Base-by-base conservation (phyloP, 1,140 invertebrate species). In the Polypedilum vanderplanki region DNA sequence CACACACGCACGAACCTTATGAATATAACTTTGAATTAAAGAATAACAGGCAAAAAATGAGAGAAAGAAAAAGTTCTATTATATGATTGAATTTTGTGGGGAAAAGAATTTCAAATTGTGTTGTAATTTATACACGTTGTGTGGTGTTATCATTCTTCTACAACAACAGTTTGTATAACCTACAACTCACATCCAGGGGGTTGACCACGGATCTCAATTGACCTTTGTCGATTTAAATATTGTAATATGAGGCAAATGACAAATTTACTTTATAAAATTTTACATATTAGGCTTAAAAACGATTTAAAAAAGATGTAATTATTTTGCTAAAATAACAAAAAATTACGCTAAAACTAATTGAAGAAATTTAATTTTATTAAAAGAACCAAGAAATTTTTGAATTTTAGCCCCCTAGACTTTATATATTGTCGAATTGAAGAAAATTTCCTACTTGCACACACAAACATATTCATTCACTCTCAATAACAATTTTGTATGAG, bases 11-110 rank as follows among this genome's bases (percentile, higher is more conserved):
- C 46, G n/a, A n/a, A 57, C 4, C n/a, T 57, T 57, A n/a, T 57
- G 46, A n/a, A 57, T 57, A n/a, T n/a, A 57, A 57, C 9, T 57
- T n/a, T 57, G 46, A n/a, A 57, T n/a, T 57, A 57, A 57, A 57
- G 46, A 57, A 57, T n/a, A 12, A 12, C 12, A 57, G n/a, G 10
- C 12, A 57, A 57, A 15, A 57, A 15, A 57, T 12, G 10, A 15
- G n/a, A 57, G 46, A 57, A 15, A 57, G 41, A 57, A 57, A 57
- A 57, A 46, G 41, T 15, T 46, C n/a, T n/a, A n/a, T 46, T 8
- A 46, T 46, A 46, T 46, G 41, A 46, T 46, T 46, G 46, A 57
- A 57, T 57, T 57, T 57, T 57, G 46, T 57, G 46, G 46, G 46
- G 24, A 33, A 57, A 57, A 57, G 46, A 57, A 12, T 57, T 57